A percentile compares a stretch with the other conserved stretches of the same genome.
These are phyloP conservation scores for Chascanopsetta lugubris DNA, from an alignment of 2,113 vertebrate species.

Conservation along the genomic window DNA sequence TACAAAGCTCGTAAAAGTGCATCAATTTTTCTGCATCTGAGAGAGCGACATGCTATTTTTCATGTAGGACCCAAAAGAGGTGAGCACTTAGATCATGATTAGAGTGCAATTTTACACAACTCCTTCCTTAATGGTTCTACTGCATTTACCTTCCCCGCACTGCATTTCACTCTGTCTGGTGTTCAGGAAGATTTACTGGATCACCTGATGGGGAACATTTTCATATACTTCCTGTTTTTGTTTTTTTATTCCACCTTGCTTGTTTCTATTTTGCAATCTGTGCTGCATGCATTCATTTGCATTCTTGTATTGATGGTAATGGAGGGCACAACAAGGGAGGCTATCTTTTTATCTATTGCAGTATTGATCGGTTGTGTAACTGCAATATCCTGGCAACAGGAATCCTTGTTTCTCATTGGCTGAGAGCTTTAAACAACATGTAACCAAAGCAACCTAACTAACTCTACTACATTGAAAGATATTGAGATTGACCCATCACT, in stretches of 20 bases:
- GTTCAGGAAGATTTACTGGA: constrained; percentile 7
- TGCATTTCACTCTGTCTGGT: constrained; percentile 16
- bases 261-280: background rate
- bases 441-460: too few species aligned
- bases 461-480: too few species aligned
- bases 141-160: constrained; percentile 31
- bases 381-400: background rate
- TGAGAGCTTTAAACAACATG: too few species aligned
- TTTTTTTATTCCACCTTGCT: background rate
- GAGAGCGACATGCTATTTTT: constrained; percentile 48
- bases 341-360: background rate
- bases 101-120: constrained; percentile 65
- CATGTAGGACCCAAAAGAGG: constrained; percentile 47
- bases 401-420: too few species aligned
- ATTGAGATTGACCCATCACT: too few species aligned
- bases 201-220: background rate
- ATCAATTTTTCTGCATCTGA: constrained; percentile 67
- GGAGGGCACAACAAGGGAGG: background rate
- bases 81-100: constrained; percentile 75
- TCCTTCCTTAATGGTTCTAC: constrained; percentile 39
- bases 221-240: too few species aligned
- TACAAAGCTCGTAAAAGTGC: constrained; percentile 60
- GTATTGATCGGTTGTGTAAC: too few species aligned
- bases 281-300: background rate
- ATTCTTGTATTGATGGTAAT: background rate